Evolutionary conservation across 2,113 vertebrate species (phyloP).

Genomic region (Ictalurus furcatus): DNA sequence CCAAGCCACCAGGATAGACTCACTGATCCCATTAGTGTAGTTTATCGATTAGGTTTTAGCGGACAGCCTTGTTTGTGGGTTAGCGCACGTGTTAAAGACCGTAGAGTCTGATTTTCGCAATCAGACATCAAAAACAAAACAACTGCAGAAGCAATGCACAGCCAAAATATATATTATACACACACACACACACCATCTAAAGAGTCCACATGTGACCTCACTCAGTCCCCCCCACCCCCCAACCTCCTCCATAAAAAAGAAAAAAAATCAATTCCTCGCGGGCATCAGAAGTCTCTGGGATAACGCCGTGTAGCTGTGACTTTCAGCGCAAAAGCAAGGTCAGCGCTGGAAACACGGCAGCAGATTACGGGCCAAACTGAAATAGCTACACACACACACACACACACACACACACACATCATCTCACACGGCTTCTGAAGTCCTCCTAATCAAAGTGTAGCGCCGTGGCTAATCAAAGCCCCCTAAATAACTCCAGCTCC

Average conservation of each 20-base stretch:
- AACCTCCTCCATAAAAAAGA: conserved; percentile 1
- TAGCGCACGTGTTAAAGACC: background rate
- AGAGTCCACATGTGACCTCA: conserved; percentile 18
- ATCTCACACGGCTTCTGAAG: conserved; percentile 82
- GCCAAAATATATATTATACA: background rate
- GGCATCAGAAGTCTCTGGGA: conserved; percentile 55
- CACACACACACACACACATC: conserved; percentile 50
- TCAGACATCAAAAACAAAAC: background rate
- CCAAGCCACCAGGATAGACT: background rate
- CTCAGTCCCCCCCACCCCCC: conserved; percentile 26
- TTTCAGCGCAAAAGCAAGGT: conserved; percentile 68
- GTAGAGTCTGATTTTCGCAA: background rate
- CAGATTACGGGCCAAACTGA: conserved; percentile 66
- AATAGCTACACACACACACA: conserved; percentile 37
- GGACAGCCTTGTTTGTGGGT: background rate
- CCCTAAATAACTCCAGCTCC: conserved; percentile 96
- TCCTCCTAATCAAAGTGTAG: conserved; percentile 95
- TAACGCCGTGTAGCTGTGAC: conserved; percentile 36
- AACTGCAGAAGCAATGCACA: background rate
- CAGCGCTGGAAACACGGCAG: conserved; percentile 67
- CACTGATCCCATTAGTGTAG: background rate
- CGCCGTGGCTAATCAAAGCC: conserved; percentile 95
- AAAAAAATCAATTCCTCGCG: conserved; percentile 50
- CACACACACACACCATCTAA: conserved; percentile 47
- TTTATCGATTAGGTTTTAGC: background rate